Conservation (phyloP, 1,140 invertebrate genomes). For the Plutomurus gul region DNA sequence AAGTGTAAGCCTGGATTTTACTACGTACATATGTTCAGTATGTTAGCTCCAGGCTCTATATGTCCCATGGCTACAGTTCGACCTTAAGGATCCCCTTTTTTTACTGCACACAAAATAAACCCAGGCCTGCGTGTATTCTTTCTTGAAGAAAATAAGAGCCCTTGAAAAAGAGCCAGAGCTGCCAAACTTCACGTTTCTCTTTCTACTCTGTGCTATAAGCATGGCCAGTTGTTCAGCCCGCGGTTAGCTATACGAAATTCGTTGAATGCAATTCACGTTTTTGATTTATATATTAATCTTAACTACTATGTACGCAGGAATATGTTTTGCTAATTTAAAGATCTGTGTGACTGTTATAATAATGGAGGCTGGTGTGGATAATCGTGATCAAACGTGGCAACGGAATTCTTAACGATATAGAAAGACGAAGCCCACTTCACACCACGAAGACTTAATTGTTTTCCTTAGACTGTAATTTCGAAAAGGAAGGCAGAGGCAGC, state of each 20-base stretch:
- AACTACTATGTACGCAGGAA: neutral
- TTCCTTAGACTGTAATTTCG: constrained; percentile 31
- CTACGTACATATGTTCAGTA: neutral
- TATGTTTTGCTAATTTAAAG: neutral
- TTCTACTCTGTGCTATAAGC: neutral
- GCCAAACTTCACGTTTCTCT: neutral
- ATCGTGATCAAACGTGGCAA: constrained; percentile 15
- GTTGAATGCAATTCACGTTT: neutral
- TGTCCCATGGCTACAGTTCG: neutral
- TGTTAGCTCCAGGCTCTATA: neutral
- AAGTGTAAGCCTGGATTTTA: neutral
- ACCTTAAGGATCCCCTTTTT: neutral
- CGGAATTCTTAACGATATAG: neutral
- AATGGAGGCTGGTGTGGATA: too few species aligned
- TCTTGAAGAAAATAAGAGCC: neutral
- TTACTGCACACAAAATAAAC: neutral
- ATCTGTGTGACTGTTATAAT: too few species aligned
- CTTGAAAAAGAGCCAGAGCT: neutral
- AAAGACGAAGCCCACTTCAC: constrained; percentile 15
- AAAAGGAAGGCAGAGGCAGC: constrained; percentile 11
- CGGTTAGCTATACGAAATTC: neutral
- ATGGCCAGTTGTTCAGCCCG: neutral
- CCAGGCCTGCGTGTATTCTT: neutral
- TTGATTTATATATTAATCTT: neutral
- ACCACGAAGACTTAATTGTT: constrained; percentile 31